Evolutionary conservation across 2,888 invertebrate genomes (phyloP), one percentile per base, ranked within the genome.

Genomic region (Coelopa pilipes): DNA sequence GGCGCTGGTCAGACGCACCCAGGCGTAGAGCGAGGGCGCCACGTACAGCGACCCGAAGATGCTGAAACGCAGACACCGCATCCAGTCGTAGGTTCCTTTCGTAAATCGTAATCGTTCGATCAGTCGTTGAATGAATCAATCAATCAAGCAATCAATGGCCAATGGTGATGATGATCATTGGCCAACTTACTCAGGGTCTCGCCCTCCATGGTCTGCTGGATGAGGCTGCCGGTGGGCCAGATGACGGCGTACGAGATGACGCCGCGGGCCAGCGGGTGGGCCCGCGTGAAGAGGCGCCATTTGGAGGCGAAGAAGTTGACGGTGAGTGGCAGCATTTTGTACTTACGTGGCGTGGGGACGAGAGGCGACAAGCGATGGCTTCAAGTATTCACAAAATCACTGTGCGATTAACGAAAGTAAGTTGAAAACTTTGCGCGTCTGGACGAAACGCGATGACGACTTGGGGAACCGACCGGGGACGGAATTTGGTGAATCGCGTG

Each of bases 11-110:
- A 94, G 86, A 80, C 91, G 92, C 72, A 96, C 89, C 95, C 95
- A 95, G 65, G 90, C 90, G 82, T 94, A 94, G 0, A 95, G 87
- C 7, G 93, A 92, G 19, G 95, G 95, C 4, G 95, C 95, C 49
- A 94, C 93, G 86, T 92, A 93, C 73, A 93, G 90, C 5, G 92
- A 91, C 15, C 95, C 95, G 84, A 92, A 95, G 57, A 94, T 79
- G 81, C 93, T 91, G 88, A 92, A 96, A 77, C 94, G 89, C 69
- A 91, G 85, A 78, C 92, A 91, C 84, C 93, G 90, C 83, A 87
- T 89, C 91, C 92, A 92, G 81, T 93, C 92, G 83, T 90, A 92
- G 76, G 87, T 89, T 72, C 88, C 90, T 89, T 74, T 1, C 60
- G 15, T 19, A 69, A 62, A 53, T 65, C 66, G n/a, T 24, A 72